Evolutionary conservation across 2,888 invertebrate species (phyloP), one percentile per base, ranked within the genome.

Genomic region (Branchellion lobata): DNA sequence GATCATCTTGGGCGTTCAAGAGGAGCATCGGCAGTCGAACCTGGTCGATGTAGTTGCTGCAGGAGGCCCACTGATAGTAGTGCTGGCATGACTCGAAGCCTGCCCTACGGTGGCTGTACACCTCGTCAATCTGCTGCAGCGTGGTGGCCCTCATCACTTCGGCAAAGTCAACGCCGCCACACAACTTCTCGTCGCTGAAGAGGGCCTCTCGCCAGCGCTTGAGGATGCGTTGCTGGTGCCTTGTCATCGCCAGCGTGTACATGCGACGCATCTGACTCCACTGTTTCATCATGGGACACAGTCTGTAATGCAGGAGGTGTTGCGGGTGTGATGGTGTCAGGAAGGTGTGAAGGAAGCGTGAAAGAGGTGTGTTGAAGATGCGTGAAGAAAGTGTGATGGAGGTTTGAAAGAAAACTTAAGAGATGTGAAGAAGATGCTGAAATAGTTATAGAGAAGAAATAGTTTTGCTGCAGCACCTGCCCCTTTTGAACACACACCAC

Each of bases 171-270:
- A 88, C 84, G 34, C 61, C 33, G 82, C 90, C 90, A 86, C 90
- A 91, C 80, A 90, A 65, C 79, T 89, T 89, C 71, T 93, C 93
- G 68, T 92, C 91, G 29, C 91, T 91, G 73, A 95, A 89, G 78
- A 95, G 88, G 80, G 91, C 90, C 82, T 92, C 90, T 84, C 53
- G 61, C n/a, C 40, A 77, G n/a, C 92, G 90, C n/a, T 93, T 90
- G 83, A 96, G 92, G 81, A 96, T 92, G 85, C 92, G 92, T 84
- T 94, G 93, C 87, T 95, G 92, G 87, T 94, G 94, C 87, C 94
- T 94, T 0, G 95, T 95, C 93, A 96, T 95, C 81, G 94, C 91
- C 88, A 94, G 95, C 80, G 95, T 89, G 88, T 96, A 96, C 85
- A 94, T 91, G 1, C 95, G 92, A 24, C 95, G 91, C 88, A 95